These are phyloP conservation scores for Andrena praecox DNA, from an alignment of 2,888 invertebrate genomes.

Conservation along the genomic window DNA sequence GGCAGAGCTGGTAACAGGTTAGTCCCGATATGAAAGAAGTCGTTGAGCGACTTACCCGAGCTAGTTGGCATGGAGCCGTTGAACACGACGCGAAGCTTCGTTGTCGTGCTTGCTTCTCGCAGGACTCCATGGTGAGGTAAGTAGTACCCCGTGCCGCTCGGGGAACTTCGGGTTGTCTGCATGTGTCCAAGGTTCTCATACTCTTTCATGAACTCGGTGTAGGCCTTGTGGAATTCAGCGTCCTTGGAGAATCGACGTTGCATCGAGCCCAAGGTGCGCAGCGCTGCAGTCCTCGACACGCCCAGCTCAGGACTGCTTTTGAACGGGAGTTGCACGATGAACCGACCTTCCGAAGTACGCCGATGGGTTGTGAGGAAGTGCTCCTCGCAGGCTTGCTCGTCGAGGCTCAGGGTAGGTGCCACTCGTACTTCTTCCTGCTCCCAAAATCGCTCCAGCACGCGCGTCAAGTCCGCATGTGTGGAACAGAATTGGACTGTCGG, in stretches of 20 bases:
- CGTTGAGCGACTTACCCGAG: slow-evolving; percentile 5
- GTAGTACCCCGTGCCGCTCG: not conserved
- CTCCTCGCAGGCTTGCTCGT: not conserved
- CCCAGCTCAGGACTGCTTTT: not conserved
- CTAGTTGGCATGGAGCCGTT: not conserved
- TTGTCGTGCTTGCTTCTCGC: not conserved
- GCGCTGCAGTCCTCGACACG: not conserved
- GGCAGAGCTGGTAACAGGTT: not conserved
- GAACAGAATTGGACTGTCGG: not conserved
- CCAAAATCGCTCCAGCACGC: not conserved
- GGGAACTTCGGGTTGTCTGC: not conserved
- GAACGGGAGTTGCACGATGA: not conserved
- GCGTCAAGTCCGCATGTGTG: not conserved
- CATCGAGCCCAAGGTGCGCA: not conserved
- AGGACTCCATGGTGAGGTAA: slow-evolving; percentile 19
- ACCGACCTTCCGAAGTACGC: not conserved
- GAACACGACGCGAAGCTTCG: slow-evolving; percentile 10
- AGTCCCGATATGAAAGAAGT: not conserved
- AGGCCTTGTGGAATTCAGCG: not conserved
- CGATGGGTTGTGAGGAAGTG: not conserved
- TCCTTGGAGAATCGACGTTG: not conserved
- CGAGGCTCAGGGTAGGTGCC: too few species aligned
- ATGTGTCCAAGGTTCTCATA: slow-evolving; percentile 4
- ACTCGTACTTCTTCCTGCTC: not conserved
- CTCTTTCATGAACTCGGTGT: not conserved